Conservation (phyloP, 2,797 vertebrate genomes). For the Otus scops region DNA sequence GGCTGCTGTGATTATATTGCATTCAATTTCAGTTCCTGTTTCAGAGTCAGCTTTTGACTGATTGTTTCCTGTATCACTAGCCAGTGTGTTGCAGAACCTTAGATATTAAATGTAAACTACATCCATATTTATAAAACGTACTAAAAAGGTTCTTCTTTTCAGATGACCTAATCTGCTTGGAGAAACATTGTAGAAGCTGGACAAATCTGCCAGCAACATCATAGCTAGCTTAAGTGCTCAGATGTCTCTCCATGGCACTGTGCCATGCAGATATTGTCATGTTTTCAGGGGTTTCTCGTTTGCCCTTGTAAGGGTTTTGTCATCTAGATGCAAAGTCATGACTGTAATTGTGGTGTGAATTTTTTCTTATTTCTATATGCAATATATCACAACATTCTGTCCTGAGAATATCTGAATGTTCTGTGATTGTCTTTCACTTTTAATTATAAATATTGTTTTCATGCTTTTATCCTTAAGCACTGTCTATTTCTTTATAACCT, state of each 20-base stretch:
- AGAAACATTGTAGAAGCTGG: neutral
- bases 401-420: neutral
- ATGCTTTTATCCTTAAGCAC: neutral
- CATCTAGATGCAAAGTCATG: neutral
- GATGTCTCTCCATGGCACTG: neutral
- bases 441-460: neutral
- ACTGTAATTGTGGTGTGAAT: neutral
- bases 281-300: neutral
- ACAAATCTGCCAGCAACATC: neutral
- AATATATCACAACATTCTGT: neutral
- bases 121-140: neutral
- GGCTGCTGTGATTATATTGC: neutral
- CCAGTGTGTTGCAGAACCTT: neutral
- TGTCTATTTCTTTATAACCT: neutral
- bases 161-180: neutral
- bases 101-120: neutral
- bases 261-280: neutral
- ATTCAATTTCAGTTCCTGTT: neutral
- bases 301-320: neutral
- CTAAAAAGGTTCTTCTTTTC: neutral
- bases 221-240: neutral
- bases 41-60: neutral
- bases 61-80: neutral
- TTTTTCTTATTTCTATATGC: neutral
- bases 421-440: neutral